Evolutionary conservation across 2,888 invertebrate genomes (phyloP).

Genomic region (Drosophila borborema): DNA sequence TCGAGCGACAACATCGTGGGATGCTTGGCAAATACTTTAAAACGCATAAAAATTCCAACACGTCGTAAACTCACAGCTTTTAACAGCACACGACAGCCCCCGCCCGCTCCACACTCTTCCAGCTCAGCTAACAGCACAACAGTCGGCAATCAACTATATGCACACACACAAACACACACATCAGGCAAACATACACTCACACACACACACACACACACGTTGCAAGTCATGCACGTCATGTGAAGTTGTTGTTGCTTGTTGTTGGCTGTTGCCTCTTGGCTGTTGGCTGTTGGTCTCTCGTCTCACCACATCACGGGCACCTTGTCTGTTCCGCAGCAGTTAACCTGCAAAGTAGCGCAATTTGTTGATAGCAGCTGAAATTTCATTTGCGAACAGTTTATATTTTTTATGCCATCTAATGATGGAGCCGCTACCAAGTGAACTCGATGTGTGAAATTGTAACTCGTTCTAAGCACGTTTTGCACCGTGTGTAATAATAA

Average conservation of each 20-base stretch:
- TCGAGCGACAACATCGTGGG: conserved; percentile 48
- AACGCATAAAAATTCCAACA: conserved; percentile 79
- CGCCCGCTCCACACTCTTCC: background rate
- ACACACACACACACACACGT: conserved; percentile 32
- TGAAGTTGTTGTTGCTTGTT: conserved; percentile 52
- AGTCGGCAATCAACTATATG: conserved; percentile 69
- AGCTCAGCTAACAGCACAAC: conserved; percentile 19
- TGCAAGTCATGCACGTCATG: conserved; percentile 77
- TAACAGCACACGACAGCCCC: conserved; percentile 43
- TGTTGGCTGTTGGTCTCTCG: conserved; percentile 34
- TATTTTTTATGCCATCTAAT: conserved; percentile 65
- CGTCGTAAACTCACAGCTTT: conserved; percentile 76
- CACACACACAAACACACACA: conserved; percentile 6
- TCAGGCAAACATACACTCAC: background rate
- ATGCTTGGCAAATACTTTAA: conserved; percentile 74
- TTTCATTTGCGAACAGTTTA: conserved; percentile 74
- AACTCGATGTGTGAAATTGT: conserved; percentile 35
- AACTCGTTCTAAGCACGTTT: conserved; percentile 67
- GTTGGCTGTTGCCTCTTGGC: conserved; percentile 18
- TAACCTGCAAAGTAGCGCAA: conserved; percentile 79
- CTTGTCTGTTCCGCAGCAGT: conserved; percentile 76
- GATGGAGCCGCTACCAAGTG: conserved; percentile 34
- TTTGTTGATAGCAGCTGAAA: conserved; percentile 78
- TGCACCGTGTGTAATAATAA: conserved; percentile 37
- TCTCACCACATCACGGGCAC: conserved; percentile 42